Evolutionary conservation across 2,888 invertebrate species (phyloP), one percentile per base, ranked within the genome.

Genomic region (Drosophila peninsularis): DNA sequence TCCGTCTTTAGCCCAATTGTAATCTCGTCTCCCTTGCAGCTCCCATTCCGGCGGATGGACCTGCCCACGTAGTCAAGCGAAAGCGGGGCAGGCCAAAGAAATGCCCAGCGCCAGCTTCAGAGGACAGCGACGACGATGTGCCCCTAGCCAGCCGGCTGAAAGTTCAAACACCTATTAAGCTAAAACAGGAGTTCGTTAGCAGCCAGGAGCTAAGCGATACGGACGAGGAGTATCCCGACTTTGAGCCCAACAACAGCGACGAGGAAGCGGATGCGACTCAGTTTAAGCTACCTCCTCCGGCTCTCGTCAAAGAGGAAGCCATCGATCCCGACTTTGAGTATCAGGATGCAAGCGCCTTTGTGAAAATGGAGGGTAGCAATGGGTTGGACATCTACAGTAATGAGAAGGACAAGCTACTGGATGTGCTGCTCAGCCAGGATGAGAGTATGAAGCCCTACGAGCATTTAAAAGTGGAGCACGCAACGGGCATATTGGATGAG

Each of bases 361-460:
- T 89, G 1, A 91, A 91, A 56, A 91, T 89, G 62, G 87, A 90
- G 47, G 84, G 85, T 7, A 50, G 53, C 0, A 47, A 47, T 10
- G 87, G 75, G 5, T 45, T 72, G 13, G 90, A 86, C 49, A 84
- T 90, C 10, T 91, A 90, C 32, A 88, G 86, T 69, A 88, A 76
- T 52, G 90, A 91, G 27, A 90, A 91, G 47, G 91, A 90, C 57
- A 85, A 90, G 47, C 71, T 92, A 9, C 62, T 91, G 4, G 89
- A 91, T 53, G 81, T 82, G 24, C 61, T 92, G 42, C 80, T 91
- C 7, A 82, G 75, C 41, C 80, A 90, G 17, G 75, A 81, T 19
- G 82, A 84, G 49, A 74, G 72, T 5, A 54, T 82, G 0, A 82
- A 80, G 52, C 89, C 90, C 6, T 89, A 87, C 41, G 88, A 89